Conservation (phyloP, 2,113 vertebrate species). For the Peucedramus taeniatus region DNA sequence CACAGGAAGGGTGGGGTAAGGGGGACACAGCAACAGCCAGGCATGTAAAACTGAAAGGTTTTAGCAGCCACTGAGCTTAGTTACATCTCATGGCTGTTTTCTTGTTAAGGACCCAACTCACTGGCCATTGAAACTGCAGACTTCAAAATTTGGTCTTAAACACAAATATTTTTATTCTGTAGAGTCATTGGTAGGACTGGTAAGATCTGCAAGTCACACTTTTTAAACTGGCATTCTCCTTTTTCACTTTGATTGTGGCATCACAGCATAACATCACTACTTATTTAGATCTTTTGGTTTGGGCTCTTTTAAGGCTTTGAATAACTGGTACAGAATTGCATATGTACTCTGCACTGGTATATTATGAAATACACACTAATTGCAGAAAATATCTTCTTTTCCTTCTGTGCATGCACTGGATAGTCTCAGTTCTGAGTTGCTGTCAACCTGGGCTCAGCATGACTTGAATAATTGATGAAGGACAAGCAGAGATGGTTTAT, state of each 20-base stretch:
- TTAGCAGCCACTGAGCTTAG: background rate
- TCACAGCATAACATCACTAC: background rate
- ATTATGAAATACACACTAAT: background rate
- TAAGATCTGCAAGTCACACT: background rate
- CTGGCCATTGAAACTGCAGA: background rate
- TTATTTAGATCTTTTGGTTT: background rate
- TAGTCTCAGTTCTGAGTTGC: background rate
- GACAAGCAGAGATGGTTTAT: background rate
- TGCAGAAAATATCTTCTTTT: background rate
- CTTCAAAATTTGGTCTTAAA: background rate
- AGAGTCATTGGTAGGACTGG: background rate
- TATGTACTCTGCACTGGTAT: background rate
- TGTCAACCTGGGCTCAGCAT: background rate
- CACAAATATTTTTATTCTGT: background rate
- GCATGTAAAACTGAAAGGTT: background rate
- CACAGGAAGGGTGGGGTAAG: background rate
- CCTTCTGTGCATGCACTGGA: background rate
- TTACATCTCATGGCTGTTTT: background rate
- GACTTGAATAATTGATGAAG: background rate
- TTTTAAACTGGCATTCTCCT: background rate
- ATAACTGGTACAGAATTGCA: background rate
- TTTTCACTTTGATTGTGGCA: background rate
- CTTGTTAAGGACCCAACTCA: background rate
- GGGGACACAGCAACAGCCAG: background rate
- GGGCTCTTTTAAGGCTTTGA: background rate